phyloP scores from a whole-genome alignment of 2,797 vertebrate genomes.

The Paratrypauchen microcephalus region DNA sequence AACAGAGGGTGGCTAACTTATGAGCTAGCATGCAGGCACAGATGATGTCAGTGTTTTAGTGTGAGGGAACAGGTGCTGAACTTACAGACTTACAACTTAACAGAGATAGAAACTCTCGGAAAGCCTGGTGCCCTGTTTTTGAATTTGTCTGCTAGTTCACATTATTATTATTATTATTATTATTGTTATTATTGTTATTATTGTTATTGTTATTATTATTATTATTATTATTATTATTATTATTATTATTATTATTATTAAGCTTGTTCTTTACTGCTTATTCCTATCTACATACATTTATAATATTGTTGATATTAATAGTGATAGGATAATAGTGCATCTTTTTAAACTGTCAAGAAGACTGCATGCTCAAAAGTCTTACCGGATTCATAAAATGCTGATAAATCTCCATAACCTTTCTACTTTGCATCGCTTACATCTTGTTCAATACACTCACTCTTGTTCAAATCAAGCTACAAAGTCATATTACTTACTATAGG shows the following conservation, averaged over 20 bases:
- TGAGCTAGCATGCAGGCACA: conserved; percentile 38
- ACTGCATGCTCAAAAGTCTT: neutral
- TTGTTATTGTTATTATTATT: too few species aligned
- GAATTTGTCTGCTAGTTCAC: neutral
- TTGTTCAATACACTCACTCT: too few species aligned
- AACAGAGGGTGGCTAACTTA: conserved; percentile 21
- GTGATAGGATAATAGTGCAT: neutral
- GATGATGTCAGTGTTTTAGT: conserved; percentile 62
- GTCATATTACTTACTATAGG: neutral
- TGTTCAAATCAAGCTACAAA: neutral
- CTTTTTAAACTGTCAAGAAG: neutral
- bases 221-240: too few species aligned
- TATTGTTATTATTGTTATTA: too few species aligned
- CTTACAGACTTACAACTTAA: conserved; percentile 23
- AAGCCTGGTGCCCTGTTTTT: conserved; percentile 18
- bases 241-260: too few species aligned
- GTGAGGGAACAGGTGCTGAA: conserved; percentile 67
- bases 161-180: too few species aligned
- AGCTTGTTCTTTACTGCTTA: neutral
- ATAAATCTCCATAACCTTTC: neutral
- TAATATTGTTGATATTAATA: neutral
- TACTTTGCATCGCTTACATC: neutral
- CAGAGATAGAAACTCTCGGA: conserved; percentile 35
- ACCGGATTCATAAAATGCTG: neutral
- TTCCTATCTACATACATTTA: too few species aligned